Evolutionary conservation across 2,888 invertebrate species (phyloP).

Genomic region (Nemotelus nigrinus): DNA sequence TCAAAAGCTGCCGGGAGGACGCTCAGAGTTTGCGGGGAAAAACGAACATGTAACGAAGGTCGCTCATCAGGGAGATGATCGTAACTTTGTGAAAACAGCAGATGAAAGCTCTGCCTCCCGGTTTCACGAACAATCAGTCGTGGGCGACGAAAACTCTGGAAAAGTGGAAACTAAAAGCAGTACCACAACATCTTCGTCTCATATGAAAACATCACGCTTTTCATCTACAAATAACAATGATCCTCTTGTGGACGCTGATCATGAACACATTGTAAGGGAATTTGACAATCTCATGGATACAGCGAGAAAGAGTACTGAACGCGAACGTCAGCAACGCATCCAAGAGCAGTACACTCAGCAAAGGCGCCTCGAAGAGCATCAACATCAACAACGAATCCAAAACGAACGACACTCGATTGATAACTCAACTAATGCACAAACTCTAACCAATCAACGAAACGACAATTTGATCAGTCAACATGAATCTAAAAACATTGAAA

Average conservation of each 20-base stretch:
- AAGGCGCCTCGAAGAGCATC: constrained; percentile 60
- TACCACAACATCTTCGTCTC: constrained; percentile 61
- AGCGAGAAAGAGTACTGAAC: constrained; percentile 10
- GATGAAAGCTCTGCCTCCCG: constrained; percentile 66
- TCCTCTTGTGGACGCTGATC: constrained; percentile 45
- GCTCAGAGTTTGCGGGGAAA: constrained; percentile 72
- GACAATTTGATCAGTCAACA: constrained; percentile 6
- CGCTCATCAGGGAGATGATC: constrained; percentile 68
- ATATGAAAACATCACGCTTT: constrained; percentile 59
- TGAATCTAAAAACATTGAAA: constrained; percentile 35
- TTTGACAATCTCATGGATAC: constrained; percentile 41
- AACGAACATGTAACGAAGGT: constrained; percentile 71
- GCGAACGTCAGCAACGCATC: constrained; percentile 53
- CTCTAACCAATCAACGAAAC: constrained; percentile 27
- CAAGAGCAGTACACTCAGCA: constrained; percentile 60
- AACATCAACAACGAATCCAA: constrained; percentile 62
- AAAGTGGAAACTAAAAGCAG: constrained; percentile 63
- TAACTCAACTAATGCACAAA: constrained; percentile 31
- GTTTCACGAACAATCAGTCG: constrained; percentile 66
- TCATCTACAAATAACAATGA: constrained; percentile 55
- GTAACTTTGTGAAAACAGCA: constrained; percentile 67
- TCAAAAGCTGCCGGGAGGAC: constrained; percentile 73
- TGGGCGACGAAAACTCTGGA: constrained; percentile 66
- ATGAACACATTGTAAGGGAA: constrained; percentile 46
- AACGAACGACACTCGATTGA: constrained; percentile 49